A percentile compares a stretch with the other conserved stretches of the same genome.
Conservation (phyloP, 1,140 invertebrate genomes). For the Scaptomyza hsui region DNA sequence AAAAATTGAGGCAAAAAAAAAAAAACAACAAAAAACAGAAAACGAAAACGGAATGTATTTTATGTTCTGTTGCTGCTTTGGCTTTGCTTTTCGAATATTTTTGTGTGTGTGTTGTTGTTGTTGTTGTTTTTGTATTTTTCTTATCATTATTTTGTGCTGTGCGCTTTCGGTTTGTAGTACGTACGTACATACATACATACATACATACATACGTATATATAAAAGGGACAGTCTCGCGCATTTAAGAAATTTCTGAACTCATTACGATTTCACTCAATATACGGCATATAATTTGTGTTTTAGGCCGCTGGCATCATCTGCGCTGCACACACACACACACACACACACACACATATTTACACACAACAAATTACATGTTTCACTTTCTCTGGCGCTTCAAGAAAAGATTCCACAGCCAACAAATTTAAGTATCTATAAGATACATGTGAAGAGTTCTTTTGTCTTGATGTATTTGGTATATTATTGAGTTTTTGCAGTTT, state of each 20-base stretch:
- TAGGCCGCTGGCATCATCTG: constrained; percentile 50
- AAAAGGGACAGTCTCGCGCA: constrained; percentile 45
- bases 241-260: constrained; percentile 76
- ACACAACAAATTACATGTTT: constrained; percentile 70
- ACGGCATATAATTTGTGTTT: constrained; percentile 66
- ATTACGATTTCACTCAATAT: constrained; percentile 82
- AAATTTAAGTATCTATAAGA: constrained; percentile 24
- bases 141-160: constrained; percentile 68
- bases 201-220: no score
- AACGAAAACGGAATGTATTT: constrained; percentile 55
- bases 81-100: constrained; percentile 29
- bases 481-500: no score
- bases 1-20: constrained; percentile 17
- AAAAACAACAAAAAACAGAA: constrained; percentile 15
- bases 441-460: constrained; percentile 37
- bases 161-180: constrained; percentile 49
- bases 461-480: no score
- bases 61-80: constrained; percentile 41
- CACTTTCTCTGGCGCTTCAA: constrained; percentile 75
- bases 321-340: constrained; percentile 24
- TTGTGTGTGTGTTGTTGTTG: constrained; percentile 4
- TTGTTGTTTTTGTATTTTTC: constrained; percentile 43
- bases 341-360: constrained; percentile 29
- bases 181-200: no score
- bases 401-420: constrained; percentile 22